Evolutionary conservation across 2,797 vertebrate species (phyloP).

Genomic region (Taenioides sp.): DNA sequence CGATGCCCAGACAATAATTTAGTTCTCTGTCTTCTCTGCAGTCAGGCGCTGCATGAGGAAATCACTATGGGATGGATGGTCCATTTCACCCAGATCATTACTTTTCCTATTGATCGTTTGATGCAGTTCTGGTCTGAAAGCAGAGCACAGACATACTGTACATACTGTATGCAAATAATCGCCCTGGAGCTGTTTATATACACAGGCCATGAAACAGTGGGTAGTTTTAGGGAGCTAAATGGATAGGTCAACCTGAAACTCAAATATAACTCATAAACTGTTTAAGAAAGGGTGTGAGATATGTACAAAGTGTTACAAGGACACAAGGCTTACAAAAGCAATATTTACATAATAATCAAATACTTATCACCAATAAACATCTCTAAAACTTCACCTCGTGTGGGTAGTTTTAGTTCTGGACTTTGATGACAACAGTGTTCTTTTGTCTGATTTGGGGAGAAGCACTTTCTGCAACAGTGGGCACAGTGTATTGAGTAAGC

Average conservation of each 20-base stretch:
- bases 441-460: constrained; percentile 43
- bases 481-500: constrained; percentile 72
- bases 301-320: too few relatives aligned
- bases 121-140: constrained; percentile 50
- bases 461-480: constrained; percentile 62
- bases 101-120: constrained; percentile 65
- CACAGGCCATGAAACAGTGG: constrained; percentile 27
- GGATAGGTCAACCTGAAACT: constrained; percentile 15
- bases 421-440: constrained; percentile 3
- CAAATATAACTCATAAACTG: constrained; percentile 6
- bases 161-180: constrained; percentile 35
- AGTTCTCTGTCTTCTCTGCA: constrained; percentile 48
- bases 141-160: constrained; percentile 40
- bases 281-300: too few relatives aligned
- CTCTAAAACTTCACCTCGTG: neutral
- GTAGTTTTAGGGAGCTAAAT: constrained; percentile 2
- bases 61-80: constrained; percentile 64
- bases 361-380: too few relatives aligned
- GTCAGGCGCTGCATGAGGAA: constrained; percentile 39
- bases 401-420: neutral
- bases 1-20: constrained; percentile 59
- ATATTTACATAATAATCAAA: neutral
- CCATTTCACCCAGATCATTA: constrained; percentile 65
- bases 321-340: neutral
- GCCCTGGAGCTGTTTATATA: constrained; percentile 20